Conservation (phyloP, 2,888 invertebrate genomes). For the Hetaerina titia region DNA sequence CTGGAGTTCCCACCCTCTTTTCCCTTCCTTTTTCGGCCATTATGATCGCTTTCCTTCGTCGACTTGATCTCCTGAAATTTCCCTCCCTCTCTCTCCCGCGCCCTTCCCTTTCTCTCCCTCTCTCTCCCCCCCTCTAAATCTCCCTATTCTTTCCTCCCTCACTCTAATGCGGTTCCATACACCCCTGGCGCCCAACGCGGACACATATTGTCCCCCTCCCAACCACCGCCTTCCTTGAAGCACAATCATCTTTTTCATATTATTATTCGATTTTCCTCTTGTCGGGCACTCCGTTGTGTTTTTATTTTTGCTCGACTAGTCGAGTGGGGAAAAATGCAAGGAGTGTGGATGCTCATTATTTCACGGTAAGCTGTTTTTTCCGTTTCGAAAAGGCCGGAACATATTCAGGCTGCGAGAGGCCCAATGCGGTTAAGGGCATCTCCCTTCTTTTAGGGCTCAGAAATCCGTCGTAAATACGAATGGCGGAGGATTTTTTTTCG, state of each 20-base stretch:
- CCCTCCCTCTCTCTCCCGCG: background rate
- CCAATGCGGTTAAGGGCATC: background rate
- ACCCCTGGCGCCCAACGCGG: background rate
- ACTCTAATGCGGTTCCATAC: background rate
- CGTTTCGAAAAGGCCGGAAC: background rate
- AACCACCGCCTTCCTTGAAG: background rate
- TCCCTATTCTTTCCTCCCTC: background rate
- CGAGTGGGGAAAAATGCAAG: background rate
- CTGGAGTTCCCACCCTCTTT: background rate
- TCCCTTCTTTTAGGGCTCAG: background rate
- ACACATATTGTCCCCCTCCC: background rate
- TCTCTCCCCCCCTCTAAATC: background rate
- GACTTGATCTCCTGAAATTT: background rate
- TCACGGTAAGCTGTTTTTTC: conserved; percentile 2
- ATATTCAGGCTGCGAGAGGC: background rate
- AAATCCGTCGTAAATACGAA: conserved; percentile 15
- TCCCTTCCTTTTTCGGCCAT: background rate
- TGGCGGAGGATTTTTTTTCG: background rate
- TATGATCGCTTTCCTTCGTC: background rate
- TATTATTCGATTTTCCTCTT: conserved; percentile 7
- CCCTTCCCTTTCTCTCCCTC: background rate
- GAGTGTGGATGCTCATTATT: conserved; percentile 6
- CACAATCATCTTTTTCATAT: conserved; percentile 28
- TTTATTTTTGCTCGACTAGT: background rate
- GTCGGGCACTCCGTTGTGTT: background rate